Percentiles rank a stretch among this genome's conserved stretches.
These are phyloP conservation scores for Anolis sagrei DNA, from an alignment of 2,113 vertebrate species.

Conservation along the genomic window DNA sequence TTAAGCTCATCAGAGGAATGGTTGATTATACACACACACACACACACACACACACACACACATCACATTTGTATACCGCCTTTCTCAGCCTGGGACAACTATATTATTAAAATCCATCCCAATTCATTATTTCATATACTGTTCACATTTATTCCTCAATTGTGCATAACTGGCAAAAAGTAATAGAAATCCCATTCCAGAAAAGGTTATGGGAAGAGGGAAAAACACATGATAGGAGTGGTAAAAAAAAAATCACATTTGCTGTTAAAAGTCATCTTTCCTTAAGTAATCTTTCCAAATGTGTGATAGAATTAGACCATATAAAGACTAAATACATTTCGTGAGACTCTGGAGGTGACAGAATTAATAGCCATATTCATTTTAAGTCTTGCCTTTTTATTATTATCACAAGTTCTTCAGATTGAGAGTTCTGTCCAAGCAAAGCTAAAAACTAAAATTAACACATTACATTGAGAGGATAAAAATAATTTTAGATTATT, in stretches of 20 bases:
- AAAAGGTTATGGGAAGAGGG: neutral
- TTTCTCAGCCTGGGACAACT: too few relatives aligned
- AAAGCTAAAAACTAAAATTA: conserved; percentile 31
- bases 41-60: too few relatives aligned
- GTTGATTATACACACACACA: too few relatives aligned
- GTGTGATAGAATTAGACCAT: conserved; percentile 39
- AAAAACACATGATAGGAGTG: neutral
- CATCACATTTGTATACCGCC: too few relatives aligned
- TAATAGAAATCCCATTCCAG: accelerated
- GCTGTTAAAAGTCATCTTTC: conserved; percentile 13
- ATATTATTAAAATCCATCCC: too few relatives aligned
- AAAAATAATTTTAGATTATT: conserved; percentile 34
- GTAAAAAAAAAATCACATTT: conserved; percentile 23
- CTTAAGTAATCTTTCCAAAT: neutral
- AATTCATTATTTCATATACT: too few relatives aligned
- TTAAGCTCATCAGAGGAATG: too few relatives aligned
- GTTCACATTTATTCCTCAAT: too few relatives aligned
- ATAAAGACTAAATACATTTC: conserved; percentile 27
- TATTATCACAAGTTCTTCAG: conserved; percentile 21
- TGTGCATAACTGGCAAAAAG: neutral
- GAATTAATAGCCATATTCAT: conserved; percentile 33
- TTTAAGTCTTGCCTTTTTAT: neutral
- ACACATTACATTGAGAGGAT: conserved; percentile 26
- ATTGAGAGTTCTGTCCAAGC: conserved; percentile 11
- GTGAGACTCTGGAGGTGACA: neutral